phyloP scores from a whole-genome alignment of 1,140 invertebrate genomes.

The Heliconius congener region DNA sequence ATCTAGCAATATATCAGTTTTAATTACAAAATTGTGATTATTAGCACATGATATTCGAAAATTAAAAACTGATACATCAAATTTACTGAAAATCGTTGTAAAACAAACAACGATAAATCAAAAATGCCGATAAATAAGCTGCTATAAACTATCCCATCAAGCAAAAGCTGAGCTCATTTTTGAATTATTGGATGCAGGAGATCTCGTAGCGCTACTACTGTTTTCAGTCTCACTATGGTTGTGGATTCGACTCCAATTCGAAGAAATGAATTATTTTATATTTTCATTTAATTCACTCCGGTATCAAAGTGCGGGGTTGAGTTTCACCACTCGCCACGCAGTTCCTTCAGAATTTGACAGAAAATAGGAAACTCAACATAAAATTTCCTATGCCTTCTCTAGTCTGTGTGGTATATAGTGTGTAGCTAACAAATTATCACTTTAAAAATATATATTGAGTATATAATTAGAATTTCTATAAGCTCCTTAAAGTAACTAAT shows the following conservation, averaged over 20 bases:
- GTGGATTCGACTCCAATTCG: too few relatives aligned
- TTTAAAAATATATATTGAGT: too few relatives aligned
- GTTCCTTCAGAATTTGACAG: too few relatives aligned
- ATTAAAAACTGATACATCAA: slow-evolving; percentile 34
- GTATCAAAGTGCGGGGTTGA: too few relatives aligned
- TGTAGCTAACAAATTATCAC: too few relatives aligned
- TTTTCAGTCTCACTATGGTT: background rate
- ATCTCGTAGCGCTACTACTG: slow-evolving; percentile 57
- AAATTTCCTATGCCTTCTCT: too few relatives aligned
- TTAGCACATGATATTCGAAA: slow-evolving; percentile 15
- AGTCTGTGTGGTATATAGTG: too few relatives aligned
- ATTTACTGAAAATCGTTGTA: slow-evolving; percentile 42
- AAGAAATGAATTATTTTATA: too few relatives aligned
- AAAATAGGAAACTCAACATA: too few relatives aligned
- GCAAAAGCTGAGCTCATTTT: slow-evolving; percentile 64
- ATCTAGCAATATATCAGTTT: slow-evolving; percentile 5
- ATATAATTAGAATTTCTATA: too few relatives aligned
- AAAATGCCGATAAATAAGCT: slow-evolving; percentile 60
- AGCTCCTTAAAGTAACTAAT: slow-evolving; percentile 26
- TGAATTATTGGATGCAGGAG: slow-evolving; percentile 67
- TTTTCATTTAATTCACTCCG: too few relatives aligned
- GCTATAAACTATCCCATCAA: slow-evolving; percentile 68
- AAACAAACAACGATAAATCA: slow-evolving; percentile 57
- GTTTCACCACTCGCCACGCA: too few relatives aligned
- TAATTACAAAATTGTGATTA: slow-evolving; percentile 2